Base-by-base conservation (phyloP, 2,797 vertebrate genomes). In the Poeciliopsis paucimaculata region DNA sequence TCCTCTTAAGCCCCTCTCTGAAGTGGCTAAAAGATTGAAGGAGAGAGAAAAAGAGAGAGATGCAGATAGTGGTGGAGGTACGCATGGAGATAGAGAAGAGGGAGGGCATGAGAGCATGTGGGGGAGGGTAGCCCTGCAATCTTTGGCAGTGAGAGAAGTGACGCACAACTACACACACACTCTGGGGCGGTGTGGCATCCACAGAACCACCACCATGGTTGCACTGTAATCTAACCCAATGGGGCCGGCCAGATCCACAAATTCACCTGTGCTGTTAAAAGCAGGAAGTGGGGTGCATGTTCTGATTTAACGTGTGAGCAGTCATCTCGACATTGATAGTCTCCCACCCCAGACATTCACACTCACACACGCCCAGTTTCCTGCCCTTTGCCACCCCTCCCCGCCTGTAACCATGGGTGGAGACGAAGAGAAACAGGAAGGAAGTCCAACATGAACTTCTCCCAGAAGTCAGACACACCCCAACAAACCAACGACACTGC, bases 401-500 rank as follows among this genome's bases (percentile, higher is more conserved):
- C n/a, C 90, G 90, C 90, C 89, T 91, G 84, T 85, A 91, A 91
- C 91, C 64, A 77, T 77, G 93, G 94, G 94, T 91, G 94, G 91
- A 90, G 93, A 92, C 86, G 90, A 87, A 87, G 87, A 88, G 91
- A 91, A 92, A 93, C 86, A 94, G 95, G 95, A 96, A 95, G 94
- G 93, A 94, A 94, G 93, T 91, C 91, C 89, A 92, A 92, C 94
- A 89, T 89, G 87, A 91, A 93, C 92, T 95, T 94, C 94, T 90
- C 94, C 88, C 90, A 45, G 4, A 73, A 91, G 89, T 83, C 68
- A 73, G 91, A 84, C 91, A 91, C 93, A 88, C 90, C 93, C 92
- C 90, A 86, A 87, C 79, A 77, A 86, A 87, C 92, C 89, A 88
- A 87, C 80, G 78, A 86, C 88, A 87, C 86, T 87, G 88, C 73